phyloP scores from a whole-genome alignment of 2,797 vertebrate genomes.

The Notamacropus eugenii region DNA sequence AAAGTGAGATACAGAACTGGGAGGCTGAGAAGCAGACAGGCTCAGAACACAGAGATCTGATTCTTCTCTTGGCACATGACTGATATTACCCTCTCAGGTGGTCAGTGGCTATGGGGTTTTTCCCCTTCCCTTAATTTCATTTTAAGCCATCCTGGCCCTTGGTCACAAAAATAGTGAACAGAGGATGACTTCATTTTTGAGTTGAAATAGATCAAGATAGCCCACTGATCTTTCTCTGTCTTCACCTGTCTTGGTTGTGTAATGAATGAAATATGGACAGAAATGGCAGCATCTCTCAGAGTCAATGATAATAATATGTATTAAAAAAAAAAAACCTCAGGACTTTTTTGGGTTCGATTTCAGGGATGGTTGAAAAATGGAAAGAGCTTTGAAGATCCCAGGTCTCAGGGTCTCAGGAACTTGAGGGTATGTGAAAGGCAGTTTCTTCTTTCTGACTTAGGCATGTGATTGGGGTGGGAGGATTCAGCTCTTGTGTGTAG shows the following conservation, averaged over 20 bases:
- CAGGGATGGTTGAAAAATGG: neutral
- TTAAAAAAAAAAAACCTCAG: neutral
- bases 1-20: constrained; percentile 26
- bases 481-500: constrained; percentile 15
- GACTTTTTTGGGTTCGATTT: neutral
- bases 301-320: constrained; percentile 60
- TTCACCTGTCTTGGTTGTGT: constrained; percentile 56
- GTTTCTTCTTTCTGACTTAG: neutral
- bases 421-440: neutral
- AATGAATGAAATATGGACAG: constrained; percentile 66
- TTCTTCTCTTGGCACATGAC: neutral
- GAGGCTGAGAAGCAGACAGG: neutral
- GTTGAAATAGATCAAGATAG: constrained; percentile 44
- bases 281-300: constrained; percentile 7
- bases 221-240: constrained; percentile 51
- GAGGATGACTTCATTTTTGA: constrained; percentile 65
- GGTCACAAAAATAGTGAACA: constrained; percentile 55
- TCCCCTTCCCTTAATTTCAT: neutral
- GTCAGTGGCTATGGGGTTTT: neutral
- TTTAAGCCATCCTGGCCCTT: neutral
- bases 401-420: constrained; percentile 14
- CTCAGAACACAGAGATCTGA: constrained; percentile 9
- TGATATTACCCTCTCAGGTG: neutral
- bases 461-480: neutral
- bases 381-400: constrained; percentile 44